phyloP scores from a whole-genome alignment of 2,888 invertebrate species.

The Ichneumon xanthorius region DNA sequence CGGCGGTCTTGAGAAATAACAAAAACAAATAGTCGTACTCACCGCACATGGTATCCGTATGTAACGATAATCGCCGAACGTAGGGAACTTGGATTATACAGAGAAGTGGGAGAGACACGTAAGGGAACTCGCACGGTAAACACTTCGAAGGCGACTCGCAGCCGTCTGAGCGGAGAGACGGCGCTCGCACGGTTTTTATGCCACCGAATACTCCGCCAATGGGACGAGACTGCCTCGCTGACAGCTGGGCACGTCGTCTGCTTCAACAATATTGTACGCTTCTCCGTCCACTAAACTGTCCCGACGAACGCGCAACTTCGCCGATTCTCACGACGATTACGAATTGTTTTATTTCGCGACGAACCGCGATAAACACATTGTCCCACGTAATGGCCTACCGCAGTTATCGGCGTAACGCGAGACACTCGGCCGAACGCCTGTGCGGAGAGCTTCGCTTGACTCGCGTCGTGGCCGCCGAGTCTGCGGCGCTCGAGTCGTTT shows the following conservation, averaged over 20 bases:
- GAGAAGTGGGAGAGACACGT: slow-evolving; percentile 2
- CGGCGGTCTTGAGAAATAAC: neutral
- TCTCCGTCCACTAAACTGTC: neutral
- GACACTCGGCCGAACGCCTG: slow-evolving; percentile 18
- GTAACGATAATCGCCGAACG: neutral
- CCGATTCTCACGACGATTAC: neutral
- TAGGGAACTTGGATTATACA: neutral
- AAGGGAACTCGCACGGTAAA: slow-evolving; percentile 26
- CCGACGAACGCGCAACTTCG: neutral
- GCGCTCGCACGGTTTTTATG: slow-evolving; percentile 70
- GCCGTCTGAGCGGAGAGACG: slow-evolving; percentile 70
- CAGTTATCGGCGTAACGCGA: slow-evolving; percentile 56
- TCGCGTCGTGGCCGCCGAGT: slow-evolving; percentile 34
- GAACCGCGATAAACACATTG: slow-evolving; percentile 36
- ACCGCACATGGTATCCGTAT: slow-evolving; percentile 65
- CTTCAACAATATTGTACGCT: neutral
- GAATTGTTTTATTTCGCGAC: slow-evolving; percentile 9
- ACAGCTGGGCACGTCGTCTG: slow-evolving; percentile 41
- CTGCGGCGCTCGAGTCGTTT: neutral
- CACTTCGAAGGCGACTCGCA: slow-evolving; percentile 66
- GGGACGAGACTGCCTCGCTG: slow-evolving; percentile 35
- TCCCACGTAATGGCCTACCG: slow-evolving; percentile 42
- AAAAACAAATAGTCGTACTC: slow-evolving; percentile 33
- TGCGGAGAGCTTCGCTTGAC: slow-evolving; percentile 32
- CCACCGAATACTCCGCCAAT: slow-evolving; percentile 56